Evolutionary conservation across 2,888 invertebrate genomes (phyloP), one percentile per base, ranked within the genome.

Genomic region (Sesia apiformis): DNA sequence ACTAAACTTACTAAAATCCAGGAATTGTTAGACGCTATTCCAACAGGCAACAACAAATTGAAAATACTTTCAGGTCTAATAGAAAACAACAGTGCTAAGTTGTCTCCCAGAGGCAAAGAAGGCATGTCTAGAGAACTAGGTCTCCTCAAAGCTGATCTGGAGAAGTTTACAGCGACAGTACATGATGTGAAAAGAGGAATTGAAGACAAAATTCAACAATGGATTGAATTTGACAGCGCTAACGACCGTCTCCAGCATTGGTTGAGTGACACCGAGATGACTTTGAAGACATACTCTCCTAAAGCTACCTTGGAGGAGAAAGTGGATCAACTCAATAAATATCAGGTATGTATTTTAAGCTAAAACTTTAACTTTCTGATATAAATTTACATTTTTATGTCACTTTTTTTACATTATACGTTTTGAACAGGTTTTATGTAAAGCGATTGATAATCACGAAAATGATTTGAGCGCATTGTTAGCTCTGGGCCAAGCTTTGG

Each of bases 251-350:
- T 98, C 52, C 91, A 96, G 55, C 91, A 91, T 52, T 97, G 97
- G 96, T 81, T 98, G 56, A 92, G 92, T 52, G 97, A 97, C 59
- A 95, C 96, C 0, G 98, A 98, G 82, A 92, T 93, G 65, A 92
- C 93, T 8, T 89, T 98, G 55, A 96, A 97, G 77, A 96, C 96
- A 61, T 97, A 96, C 70, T 92, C 93, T 40, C 92, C 95, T 4
- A 95, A 95, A 72, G 93, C 96, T 51, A 95, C 96, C 0, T 85
- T 97, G 40, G 96, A 97, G 64, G 97, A 98, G 71, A 98, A 98
- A 78, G 92, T 95, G 64, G 96, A 96, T 61, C 97, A 97, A 76
- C 91, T 96, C 43, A 94, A 95, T 72, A 95, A 95, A 82, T 98
- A 97, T 81, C 96, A 97, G 94, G 96, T 96, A 88, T 79, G 81